Conservation (phyloP, 2,797 vertebrate species). For the Mormyrops attenuatus region DNA sequence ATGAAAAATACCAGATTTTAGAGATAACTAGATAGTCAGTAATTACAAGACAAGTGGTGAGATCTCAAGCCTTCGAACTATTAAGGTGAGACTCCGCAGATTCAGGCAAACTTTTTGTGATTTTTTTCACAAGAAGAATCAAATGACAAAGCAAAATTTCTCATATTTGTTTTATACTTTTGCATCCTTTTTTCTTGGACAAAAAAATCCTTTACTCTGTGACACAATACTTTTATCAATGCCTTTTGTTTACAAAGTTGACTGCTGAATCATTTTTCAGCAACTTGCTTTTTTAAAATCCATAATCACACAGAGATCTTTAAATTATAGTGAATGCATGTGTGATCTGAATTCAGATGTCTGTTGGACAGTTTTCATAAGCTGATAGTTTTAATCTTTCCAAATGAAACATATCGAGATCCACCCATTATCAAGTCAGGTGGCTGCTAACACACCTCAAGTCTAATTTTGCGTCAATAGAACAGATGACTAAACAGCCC, state of each 20-base stretch:
- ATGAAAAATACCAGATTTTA: neutral
- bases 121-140: neutral
- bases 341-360: neutral
- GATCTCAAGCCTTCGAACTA: neutral
- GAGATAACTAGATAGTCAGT: neutral
- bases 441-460: neutral
- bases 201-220: neutral
- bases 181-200: neutral
- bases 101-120: neutral
- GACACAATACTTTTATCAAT: neutral
- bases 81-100: neutral
- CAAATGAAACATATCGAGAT: neutral
- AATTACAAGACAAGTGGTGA: neutral
- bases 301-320: neutral
- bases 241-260: neutral
- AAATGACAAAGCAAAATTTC: neutral
- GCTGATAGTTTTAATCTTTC: neutral
- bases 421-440: slow-evolving; percentile 27
- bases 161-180: neutral
- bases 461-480: neutral
- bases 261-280: neutral
- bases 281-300: neutral
- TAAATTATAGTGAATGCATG: neutral
- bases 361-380: neutral
- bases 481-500: slow-evolving; percentile 38